Percentiles rank a stretch among this genome's conserved stretches.
phyloP scores from a whole-genome alignment of 2,888 invertebrate genomes.

The Luffia ferchaultella region DNA sequence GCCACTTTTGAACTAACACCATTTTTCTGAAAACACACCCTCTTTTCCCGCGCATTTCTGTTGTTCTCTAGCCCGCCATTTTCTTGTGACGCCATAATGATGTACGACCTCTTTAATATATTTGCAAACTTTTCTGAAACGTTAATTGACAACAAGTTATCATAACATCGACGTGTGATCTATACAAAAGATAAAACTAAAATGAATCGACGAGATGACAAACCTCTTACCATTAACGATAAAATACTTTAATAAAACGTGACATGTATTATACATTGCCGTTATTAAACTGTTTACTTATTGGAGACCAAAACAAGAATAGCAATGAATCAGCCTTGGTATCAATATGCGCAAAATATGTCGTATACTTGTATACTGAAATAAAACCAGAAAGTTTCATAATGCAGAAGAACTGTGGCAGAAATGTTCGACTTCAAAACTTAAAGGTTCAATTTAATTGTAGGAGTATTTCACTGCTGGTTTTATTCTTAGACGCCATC shows the following conservation, averaged over 20 bases:
- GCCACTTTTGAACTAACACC: constrained; percentile 21
- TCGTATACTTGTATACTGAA: neutral
- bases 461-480: too few species aligned
- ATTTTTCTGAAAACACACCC: constrained; percentile 7
- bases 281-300: neutral
- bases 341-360: too few species aligned
- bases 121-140: neutral
- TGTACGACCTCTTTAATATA: neutral
- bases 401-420: neutral
- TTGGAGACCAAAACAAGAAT: neutral
- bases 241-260: too few species aligned
- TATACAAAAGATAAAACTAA: neutral
- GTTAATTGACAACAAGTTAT: neutral
- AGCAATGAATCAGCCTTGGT: neutral
- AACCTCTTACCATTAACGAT: neutral
- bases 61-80: neutral
- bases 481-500: too few species aligned
- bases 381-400: neutral
- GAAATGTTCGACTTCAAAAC: too few species aligned
- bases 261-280: neutral
- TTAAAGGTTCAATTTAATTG: too few species aligned
- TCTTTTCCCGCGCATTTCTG: neutral
- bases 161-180: neutral
- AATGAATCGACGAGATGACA: neutral
- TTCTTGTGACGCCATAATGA: neutral